phyloP scores from a whole-genome alignment of 1,140 invertebrate genomes.

The Rhyzopertha dominica region DNA sequence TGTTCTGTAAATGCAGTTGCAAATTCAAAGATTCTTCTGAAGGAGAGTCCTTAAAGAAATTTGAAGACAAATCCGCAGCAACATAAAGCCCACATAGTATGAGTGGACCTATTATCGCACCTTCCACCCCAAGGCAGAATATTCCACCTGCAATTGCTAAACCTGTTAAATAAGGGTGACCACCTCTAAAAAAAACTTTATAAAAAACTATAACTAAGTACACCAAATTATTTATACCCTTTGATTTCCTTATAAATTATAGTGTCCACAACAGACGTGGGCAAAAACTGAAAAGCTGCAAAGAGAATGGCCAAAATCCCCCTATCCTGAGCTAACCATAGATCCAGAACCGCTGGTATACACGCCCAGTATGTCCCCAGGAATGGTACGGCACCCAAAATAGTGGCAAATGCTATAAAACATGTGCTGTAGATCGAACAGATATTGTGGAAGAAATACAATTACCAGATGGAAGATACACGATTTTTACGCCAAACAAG shows the following conservation, averaged over 20 bases:
- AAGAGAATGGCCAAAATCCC: slow-evolving; percentile 72
- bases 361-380: slow-evolving; percentile 92
- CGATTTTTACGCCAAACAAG: slow-evolving; percentile 89
- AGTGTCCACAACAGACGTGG: slow-evolving; percentile 87
- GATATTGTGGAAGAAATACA: slow-evolving; percentile 8
- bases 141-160: slow-evolving; percentile 97
- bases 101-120: slow-evolving; percentile 93
- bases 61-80: slow-evolving; percentile 66
- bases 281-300: slow-evolving; percentile 78
- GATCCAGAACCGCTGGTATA: slow-evolving; percentile 86
- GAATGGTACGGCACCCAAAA: slow-evolving; percentile 92
- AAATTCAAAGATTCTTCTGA: slow-evolving; percentile 48
- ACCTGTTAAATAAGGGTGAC: slow-evolving; percentile 98
- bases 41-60: slow-evolving; percentile 50
- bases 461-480: slow-evolving; percentile 87
- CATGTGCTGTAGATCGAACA: too few relatives aligned
- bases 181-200: slow-evolving; percentile 60
- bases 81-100: slow-evolving; percentile 84
- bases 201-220: slow-evolving; percentile 1
- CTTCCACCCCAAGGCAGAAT: slow-evolving; percentile 93
- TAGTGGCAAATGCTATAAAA: slow-evolving; percentile 74
- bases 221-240: slow-evolving; percentile 62
- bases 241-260: slow-evolving; percentile 97
- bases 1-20: slow-evolving; percentile 34
- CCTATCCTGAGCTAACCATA: slow-evolving; percentile 85